These are phyloP conservation scores for Pollimyrus isidori DNA, from an alignment of 2,113 vertebrate genomes.

Conservation along the genomic window DNA sequence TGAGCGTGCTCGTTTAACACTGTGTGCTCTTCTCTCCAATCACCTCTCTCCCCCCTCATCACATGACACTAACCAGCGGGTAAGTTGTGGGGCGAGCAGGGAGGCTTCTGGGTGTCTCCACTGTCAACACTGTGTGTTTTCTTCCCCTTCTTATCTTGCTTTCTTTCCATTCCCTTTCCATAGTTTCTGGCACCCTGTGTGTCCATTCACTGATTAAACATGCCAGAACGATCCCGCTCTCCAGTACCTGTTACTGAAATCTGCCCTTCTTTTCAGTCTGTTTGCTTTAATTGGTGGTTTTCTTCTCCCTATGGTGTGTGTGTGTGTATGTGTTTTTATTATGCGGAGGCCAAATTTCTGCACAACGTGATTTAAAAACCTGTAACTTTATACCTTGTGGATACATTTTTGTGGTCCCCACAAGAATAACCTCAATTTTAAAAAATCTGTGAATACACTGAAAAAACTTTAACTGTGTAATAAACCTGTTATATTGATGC, in stretches of 20 bases:
- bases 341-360: constrained; percentile 50
- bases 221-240: constrained; percentile 16
- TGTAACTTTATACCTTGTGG: neutral
- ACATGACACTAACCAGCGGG: constrained; percentile 72
- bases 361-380: neutral
- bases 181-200: constrained; percentile 8
- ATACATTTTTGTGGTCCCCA: neutral
- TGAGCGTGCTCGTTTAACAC: constrained; percentile 73
- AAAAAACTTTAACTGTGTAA: neutral
- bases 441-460: neutral
- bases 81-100: constrained; percentile 62
- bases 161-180: constrained; percentile 15
- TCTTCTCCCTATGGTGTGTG: constrained; percentile 36
- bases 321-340: constrained; percentile 23
- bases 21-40: constrained; percentile 91
- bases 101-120: constrained; percentile 63
- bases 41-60: constrained; percentile 68
- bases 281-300: constrained; percentile 39
- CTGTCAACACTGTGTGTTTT: constrained; percentile 69
- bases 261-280: constrained; percentile 18
- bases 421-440: neutral
- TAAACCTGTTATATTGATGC: no score
- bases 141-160: constrained; percentile 44
- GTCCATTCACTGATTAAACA: constrained; percentile 25
- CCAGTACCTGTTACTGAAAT: constrained; percentile 36